phyloP scores from a whole-genome alignment of 2,888 invertebrate species.

The Pinctada fucata region DNA sequence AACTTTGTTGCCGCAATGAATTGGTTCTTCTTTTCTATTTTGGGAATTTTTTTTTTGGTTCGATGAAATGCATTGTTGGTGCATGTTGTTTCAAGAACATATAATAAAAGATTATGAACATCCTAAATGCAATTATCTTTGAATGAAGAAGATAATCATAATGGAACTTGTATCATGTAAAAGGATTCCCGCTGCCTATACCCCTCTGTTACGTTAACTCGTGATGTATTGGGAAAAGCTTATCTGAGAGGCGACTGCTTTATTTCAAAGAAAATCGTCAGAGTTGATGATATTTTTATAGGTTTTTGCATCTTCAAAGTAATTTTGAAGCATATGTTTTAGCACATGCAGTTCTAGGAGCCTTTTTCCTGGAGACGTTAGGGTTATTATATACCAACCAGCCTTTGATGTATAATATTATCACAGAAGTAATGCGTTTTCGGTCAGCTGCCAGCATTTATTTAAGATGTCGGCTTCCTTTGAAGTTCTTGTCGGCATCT shows the following conservation, averaged over 20 bases:
- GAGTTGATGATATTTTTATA: slow-evolving; percentile 19
- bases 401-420: slow-evolving; percentile 58
- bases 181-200: no score
- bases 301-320: slow-evolving; percentile 23
- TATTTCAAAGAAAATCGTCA: neutral
- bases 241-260: neutral
- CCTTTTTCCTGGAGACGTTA: slow-evolving; percentile 30
- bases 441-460: slow-evolving; percentile 43
- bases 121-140: no score
- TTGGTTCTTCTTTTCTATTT: no score
- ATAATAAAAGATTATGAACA: no score
- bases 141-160: no score
- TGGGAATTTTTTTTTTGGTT: no score
- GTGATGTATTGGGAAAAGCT: neutral
- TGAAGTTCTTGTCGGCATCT: neutral
- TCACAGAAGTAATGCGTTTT: slow-evolving; percentile 44
- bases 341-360: slow-evolving; percentile 27
- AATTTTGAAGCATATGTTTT: slow-evolving; percentile 25
- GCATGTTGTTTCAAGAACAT: no score
- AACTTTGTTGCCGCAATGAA: no score
- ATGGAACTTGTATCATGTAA: no score
- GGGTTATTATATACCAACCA: slow-evolving; percentile 26
- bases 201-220: neutral
- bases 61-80: no score
- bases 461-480: slow-evolving; percentile 48